Base-by-base conservation (phyloP, 2,888 invertebrate species). In the Limnephilus lunatus region DNA sequence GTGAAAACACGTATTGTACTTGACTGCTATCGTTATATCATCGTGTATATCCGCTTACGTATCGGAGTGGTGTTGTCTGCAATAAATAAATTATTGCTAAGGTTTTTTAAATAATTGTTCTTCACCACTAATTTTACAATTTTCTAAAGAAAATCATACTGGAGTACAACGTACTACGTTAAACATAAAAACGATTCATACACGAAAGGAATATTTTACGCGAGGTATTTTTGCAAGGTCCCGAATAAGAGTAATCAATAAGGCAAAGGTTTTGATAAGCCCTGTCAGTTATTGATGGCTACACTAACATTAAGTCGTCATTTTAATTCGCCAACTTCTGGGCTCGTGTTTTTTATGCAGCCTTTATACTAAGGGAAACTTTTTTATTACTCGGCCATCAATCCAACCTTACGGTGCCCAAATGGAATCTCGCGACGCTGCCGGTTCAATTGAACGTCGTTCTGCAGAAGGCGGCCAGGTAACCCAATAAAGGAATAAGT, bases 361-460 rank as follows among this genome's bases (percentile, higher is more conserved):
- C 80, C 86, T 82, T 91, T 90, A 83, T 90, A 82, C 19, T 90
- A 82, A 15, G 12, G 44, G 53, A 32, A 90, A 81, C 92, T 89
- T 83, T 89, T 88, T 89, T 90, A 86, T 92, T 85, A 68, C 85
- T 89, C 83, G 88, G 80, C 92, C 88, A 92, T 92, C 90, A 92
- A 90, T 92, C 90, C 90, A 90, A 32, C 68, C 90, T 68, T 88
- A 48, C 12, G 39, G 82, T 80, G 89, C 44, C 92, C 83, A 91
- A 92, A 92, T 91, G 89, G 88, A 93, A 93, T 91, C 93, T 92
- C 89, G 32, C 31, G 90, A 89, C 44, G 44, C 12, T n/a, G 93
- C 68, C 68, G 30, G 81, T 91, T 68, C 68, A 68, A 68, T 68
- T 68, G 68, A 9, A 68, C 9, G 25, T n/a, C 9, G 25, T 68